Evolutionary conservation across 92 coral and sea anemone genomes (phyloP).

Genomic region (Palythoa caribaeorum): DNA sequence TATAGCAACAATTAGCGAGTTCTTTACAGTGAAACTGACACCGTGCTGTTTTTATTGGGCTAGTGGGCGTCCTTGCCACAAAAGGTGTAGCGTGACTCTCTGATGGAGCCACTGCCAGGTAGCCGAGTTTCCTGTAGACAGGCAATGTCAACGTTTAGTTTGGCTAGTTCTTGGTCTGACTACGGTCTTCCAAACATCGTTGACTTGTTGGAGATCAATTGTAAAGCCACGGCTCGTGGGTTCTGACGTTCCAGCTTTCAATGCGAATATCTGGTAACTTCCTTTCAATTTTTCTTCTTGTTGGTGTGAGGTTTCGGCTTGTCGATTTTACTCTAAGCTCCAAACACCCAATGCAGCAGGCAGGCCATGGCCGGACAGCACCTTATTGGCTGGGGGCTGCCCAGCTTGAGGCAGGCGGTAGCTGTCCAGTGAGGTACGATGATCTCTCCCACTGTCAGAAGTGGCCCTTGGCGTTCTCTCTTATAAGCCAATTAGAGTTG

Average conservation of each 20-base stretch:
- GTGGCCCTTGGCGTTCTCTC: too few species aligned
- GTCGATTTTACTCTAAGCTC: conserved; percentile 22
- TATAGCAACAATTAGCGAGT: background rate
- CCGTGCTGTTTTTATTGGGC: background rate
- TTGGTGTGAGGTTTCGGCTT: conserved; percentile 34
- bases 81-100: conserved; percentile 55
- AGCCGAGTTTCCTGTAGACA: conserved; percentile 20
- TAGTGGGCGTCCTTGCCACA: conserved; percentile 38
- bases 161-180: background rate
- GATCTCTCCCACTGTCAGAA: too few species aligned
- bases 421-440: background rate
- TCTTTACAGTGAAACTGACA: conserved; percentile 14
- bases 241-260: conserved; percentile 46
- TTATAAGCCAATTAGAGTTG: too few species aligned
- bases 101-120: conserved; percentile 28
- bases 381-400: too few species aligned
- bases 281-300: background rate
- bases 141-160: background rate
- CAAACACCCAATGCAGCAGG: conserved; percentile 57
- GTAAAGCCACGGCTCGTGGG: conserved; percentile 44
- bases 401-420: too few species aligned
- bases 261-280: conserved; percentile 40
- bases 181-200: conserved; percentile 27
- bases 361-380: conserved; percentile 58
- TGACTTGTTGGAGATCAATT: conserved; percentile 37